Percentiles rank a stretch among this genome's conserved stretches.
Conservation (phyloP, 2,888 invertebrate genomes). For the Acrobasis consociella region DNA sequence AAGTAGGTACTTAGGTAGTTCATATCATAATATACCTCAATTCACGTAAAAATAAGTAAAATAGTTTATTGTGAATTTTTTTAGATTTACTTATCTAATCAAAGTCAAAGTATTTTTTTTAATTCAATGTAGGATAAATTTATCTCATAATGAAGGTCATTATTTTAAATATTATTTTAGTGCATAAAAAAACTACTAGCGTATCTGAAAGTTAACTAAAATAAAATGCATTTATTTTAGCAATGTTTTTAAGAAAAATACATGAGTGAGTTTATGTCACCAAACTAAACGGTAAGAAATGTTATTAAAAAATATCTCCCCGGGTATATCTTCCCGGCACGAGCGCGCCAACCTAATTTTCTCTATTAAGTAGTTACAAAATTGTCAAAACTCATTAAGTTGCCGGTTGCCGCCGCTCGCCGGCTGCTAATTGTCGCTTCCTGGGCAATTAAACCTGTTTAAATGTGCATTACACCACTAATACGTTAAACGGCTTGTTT, state of each 20-base stretch:
- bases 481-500: constrained; percentile 1
- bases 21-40: no score
- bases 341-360: constrained; percentile 46
- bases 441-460: constrained; percentile 26
- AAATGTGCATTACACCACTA: constrained; percentile 17
- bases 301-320: constrained; percentile 11
- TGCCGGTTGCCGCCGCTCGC: constrained; percentile 25
- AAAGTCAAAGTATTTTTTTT: no score
- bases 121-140: no score
- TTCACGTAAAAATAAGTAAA: no score
- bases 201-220: no score
- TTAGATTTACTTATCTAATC: no score
- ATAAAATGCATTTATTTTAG: no score
- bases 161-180: no score
- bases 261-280: not conserved
- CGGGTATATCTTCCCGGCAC: constrained; percentile 17
- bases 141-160: no score
- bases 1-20: no score
- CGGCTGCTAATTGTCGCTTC: constrained; percentile 19
- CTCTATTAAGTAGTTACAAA: constrained; percentile 52
- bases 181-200: no score
- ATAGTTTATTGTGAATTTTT: no score
- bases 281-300: not conserved
- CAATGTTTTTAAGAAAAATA: not conserved
- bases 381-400: constrained; percentile 58